Evolutionary conservation across 2,113 vertebrate genomes (phyloP).

Genomic region (Pelobates fuscus): DNA sequence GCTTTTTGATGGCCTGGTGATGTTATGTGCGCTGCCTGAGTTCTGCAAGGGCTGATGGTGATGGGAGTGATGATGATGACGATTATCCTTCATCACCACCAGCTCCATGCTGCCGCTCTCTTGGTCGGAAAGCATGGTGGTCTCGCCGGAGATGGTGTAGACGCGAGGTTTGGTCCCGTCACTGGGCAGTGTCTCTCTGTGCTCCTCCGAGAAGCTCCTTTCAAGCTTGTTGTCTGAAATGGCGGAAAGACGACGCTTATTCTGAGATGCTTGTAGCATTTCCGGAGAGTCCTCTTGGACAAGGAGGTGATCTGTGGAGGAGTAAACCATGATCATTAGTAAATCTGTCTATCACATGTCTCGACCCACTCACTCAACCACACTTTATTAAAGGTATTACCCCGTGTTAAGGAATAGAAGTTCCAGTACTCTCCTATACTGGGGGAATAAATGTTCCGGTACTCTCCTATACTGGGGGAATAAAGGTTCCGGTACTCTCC

Average conservation of each 20-base stretch:
- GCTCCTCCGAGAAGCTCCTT: constrained; percentile 79
- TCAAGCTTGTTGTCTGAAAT: constrained; percentile 75
- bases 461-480: too few species aligned
- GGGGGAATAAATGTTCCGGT: too few species aligned
- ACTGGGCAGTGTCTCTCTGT: constrained; percentile 60
- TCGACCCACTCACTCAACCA: too few species aligned
- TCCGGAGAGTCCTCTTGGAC: constrained; percentile 87
- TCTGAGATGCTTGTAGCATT: constrained; percentile 71
- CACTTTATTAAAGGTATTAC: too few species aligned
- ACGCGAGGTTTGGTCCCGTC: constrained; percentile 79
- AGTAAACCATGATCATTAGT: not conserved
- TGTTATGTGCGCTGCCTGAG: constrained; percentile 71
- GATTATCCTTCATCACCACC: constrained; percentile 77
- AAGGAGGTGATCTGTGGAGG: constrained; percentile 82
- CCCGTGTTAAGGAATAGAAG: too few species aligned
- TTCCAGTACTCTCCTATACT: too few species aligned
- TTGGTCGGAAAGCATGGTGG: constrained; percentile 77
- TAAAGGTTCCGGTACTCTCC: too few species aligned
- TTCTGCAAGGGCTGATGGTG: constrained; percentile 74
- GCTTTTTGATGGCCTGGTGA: constrained; percentile 72
- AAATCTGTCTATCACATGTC: too few species aligned
- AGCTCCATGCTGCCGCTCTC: constrained; percentile 83
- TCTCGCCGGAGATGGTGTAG: constrained; percentile 89
- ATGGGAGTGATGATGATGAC: constrained; percentile 46
- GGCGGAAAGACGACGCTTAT: constrained; percentile 81